Percentiles rank a stretch among this genome's conserved stretches.
phyloP scores from a whole-genome alignment of 2,888 invertebrate genomes.

The Scaptomyza reducta region DNA sequence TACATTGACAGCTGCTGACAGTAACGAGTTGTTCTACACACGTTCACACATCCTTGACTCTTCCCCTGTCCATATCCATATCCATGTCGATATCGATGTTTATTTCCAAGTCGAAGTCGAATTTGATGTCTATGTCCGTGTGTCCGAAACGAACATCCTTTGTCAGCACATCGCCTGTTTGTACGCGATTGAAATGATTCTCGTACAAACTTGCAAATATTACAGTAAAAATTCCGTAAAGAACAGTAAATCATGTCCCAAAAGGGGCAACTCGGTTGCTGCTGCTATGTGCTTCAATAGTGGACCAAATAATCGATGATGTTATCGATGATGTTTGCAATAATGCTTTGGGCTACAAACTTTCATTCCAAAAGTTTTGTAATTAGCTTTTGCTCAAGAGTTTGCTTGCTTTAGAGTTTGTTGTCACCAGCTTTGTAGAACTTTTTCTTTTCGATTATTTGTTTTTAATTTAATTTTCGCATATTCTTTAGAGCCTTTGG shows the following conservation, averaged over 20 bases:
- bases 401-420: not conserved
- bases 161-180: conserved; percentile 76
- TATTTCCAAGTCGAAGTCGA: conserved; percentile 30
- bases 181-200: conserved; percentile 47
- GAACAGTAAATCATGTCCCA: conserved; percentile 20
- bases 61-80: not conserved
- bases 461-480: not conserved
- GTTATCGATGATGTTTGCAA: conserved; percentile 67
- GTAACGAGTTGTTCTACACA: conserved; percentile 78
- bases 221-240: conserved; percentile 31
- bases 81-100: conserved; percentile 17
- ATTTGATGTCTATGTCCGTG: conserved; percentile 26
- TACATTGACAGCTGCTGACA: conserved; percentile 78
- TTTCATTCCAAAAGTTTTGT: conserved; percentile 6
- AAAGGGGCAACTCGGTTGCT: conserved; percentile 6
- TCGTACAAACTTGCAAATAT: conserved; percentile 62
- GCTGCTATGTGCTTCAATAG: conserved; percentile 20
- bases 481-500: not conserved
- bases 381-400: not conserved
- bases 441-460: not conserved
- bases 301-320: conserved; percentile 61
- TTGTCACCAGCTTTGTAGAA: not conserved
- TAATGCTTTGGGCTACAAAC: conserved; percentile 30
- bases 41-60: conserved; percentile 57
- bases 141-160: conserved; percentile 61